Evolutionary conservation across 2,797 vertebrate genomes (phyloP), one percentile per base, ranked within the genome.

Genomic region (Psittacula echo): DNA sequence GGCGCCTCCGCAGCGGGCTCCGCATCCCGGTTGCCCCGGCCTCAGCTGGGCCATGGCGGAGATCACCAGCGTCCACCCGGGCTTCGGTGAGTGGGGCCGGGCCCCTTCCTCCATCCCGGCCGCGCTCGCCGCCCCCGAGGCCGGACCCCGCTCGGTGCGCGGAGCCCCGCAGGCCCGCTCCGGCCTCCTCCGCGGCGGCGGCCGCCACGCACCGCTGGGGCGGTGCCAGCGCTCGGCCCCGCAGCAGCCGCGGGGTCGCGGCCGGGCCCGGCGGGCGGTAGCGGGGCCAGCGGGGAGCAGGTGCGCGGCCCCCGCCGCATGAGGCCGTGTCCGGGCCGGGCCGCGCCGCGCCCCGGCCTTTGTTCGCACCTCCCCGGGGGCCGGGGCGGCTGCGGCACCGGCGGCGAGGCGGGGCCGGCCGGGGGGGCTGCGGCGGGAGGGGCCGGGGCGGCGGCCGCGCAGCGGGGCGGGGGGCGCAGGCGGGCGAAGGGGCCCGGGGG

Each of bases 31-130:
- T 42, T 22, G 37, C 37, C 84, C 68, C 80, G 61, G 72, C 72
- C 73, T 90, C 72, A 78, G 90, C 95, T 80, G 83, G 83, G 95
- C 96, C 95, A 98, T 98, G 98, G 98, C 98, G 60, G 98, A 98
- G 95, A 98, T 98, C 97, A 97, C 97, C 97, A 98, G 97, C 22
- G 96, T 98, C 86, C 95, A 90, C 62, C 98, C 97, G 77, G 94
- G 96, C 95, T 98, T 98, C 89, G 98, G 98, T 98, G 95, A 98
- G 98, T 97, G 85, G 2, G 13, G 44, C 21, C 29, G 22, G n/a
- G 83, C 84, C 51, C 72, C 22, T 16, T 22, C 41, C 41, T 18
- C 45, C 65, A 10, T 32, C 30, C 50, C n/a, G 39, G 20, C 3
- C 16, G 30, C 27, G 12, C 8, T 37, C 37, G 37, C 37, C 37